These are phyloP conservation scores for Eupristina koningsbergeri DNA, from an alignment of 1,140 invertebrate species.

Conservation along the genomic window DNA sequence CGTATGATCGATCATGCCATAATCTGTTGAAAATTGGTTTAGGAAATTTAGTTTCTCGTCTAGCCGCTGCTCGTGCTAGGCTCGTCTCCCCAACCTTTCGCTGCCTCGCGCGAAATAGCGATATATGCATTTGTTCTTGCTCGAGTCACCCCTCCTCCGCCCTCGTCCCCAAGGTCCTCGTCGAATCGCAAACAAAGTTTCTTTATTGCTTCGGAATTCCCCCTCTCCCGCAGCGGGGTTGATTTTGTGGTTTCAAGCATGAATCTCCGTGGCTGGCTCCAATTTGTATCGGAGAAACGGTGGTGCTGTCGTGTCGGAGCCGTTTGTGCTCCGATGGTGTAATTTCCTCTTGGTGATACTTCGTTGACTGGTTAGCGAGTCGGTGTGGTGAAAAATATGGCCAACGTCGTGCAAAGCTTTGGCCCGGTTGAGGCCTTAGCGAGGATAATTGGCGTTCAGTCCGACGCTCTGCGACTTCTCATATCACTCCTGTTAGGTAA, in stretches of 20 bases:
- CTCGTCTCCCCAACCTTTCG: background rate
- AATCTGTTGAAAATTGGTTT: background rate
- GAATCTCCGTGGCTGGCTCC: no score
- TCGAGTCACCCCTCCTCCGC: background rate
- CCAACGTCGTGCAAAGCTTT: background rate
- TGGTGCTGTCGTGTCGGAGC: background rate
- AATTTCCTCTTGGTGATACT: background rate
- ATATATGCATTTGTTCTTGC: no score
- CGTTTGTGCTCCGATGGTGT: background rate
- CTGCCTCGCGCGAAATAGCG: background rate
- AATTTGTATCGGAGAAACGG: no score
- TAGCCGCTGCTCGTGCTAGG: background rate
- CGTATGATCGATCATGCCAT: background rate
- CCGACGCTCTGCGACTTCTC: constrained; percentile 80
- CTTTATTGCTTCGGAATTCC: no score
- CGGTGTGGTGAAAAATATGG: constrained; percentile 11
- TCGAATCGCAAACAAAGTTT: background rate
- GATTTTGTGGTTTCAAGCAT: no score
- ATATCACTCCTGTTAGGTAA: constrained; percentile 80
- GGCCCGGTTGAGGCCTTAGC: constrained; percentile 58
- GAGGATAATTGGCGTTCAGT: constrained; percentile 70
- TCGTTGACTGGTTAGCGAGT: background rate
- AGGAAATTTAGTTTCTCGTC: background rate
- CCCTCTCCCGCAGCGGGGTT: no score
- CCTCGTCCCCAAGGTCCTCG: background rate